Percentiles rank a stretch among this genome's conserved stretches.
Evolutionary conservation across 2,888 invertebrate genomes (phyloP).

Genomic region (Caenorhabditis zanzibari): DNA sequence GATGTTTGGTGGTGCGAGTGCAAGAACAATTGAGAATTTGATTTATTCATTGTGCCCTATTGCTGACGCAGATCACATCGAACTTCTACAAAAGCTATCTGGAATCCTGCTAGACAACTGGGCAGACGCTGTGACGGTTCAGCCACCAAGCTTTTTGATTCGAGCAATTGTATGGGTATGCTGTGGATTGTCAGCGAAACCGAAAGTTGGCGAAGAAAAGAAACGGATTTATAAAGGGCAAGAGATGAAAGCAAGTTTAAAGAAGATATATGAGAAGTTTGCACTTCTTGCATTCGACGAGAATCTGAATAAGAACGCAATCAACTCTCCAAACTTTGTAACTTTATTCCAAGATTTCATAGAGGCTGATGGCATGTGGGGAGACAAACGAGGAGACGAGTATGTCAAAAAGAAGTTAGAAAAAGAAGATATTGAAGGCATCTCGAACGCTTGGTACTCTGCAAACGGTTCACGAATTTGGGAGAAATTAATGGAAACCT

Average conservation of each 20-base stretch:
- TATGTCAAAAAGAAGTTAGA: slow-evolving; percentile 50
- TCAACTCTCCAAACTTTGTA: slow-evolving; percentile 49
- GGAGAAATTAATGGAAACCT: slow-evolving; percentile 67
- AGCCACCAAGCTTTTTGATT: slow-evolving; percentile 63
- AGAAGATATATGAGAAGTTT: slow-evolving; percentile 53
- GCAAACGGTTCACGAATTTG: slow-evolving; percentile 70
- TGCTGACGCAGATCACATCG: slow-evolving; percentile 58
- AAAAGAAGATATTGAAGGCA: slow-evolving; percentile 48
- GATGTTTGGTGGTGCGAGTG: slow-evolving; percentile 70
- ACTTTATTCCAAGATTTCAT: slow-evolving; percentile 67
- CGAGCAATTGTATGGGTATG: slow-evolving; percentile 64
- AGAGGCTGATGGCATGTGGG: slow-evolving; percentile 58
- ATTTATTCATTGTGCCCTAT: slow-evolving; percentile 66
- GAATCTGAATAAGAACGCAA: slow-evolving; percentile 46
- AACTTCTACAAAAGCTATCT: slow-evolving; percentile 58
- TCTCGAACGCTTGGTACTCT: slow-evolving; percentile 54
- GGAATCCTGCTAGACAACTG: slow-evolving; percentile 69
- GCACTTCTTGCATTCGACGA: slow-evolving; percentile 56
- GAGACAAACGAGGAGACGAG: slow-evolving; percentile 50
- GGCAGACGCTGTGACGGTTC: slow-evolving; percentile 55
- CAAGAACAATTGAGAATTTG: slow-evolving; percentile 70
- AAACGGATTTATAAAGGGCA: slow-evolving; percentile 41
- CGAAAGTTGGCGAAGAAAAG: slow-evolving; percentile 45
- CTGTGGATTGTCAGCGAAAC: slow-evolving; percentile 53
- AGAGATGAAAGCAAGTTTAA: slow-evolving; percentile 51